Evolutionary conservation across 2,113 vertebrate genomes (phyloP), one percentile per base, ranked within the genome.

Genomic region (Zosterops pallidus): DNA sequence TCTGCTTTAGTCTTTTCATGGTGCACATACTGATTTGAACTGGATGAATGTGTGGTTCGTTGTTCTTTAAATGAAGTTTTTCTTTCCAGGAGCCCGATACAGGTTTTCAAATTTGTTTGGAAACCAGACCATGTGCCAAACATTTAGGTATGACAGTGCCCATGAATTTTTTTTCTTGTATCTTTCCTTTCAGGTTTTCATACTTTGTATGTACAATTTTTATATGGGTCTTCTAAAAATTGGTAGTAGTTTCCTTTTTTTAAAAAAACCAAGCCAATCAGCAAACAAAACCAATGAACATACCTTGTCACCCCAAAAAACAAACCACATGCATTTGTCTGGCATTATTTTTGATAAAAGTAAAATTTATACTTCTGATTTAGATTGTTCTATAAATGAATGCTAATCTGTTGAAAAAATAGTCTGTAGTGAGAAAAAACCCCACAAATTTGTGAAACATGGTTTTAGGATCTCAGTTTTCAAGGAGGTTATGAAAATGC

Each of bases 291-390:
- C 14, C 6, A 31, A 9, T 14, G 6, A 50, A 56, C 10, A 35
- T 2, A 31, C 3, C 3, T 6, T 15, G 6, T 28, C 24, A 55
- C 11, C 21, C 3, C 3, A 3, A 16, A 29, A 35, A 15, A 8
- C 21, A 42, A 83, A 57, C 7, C 17, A 37, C 12, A 24, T 7
- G 9, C 1, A 6, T n/a, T 47, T 41, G 2, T 41, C 39, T 59
- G 41, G 19, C 17, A 31, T 83, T 88, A 46, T 42, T 72, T 78
- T 63, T 19, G 3, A 17, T 55, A n/a, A 72, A 77, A 59, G 25
- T 11, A 82, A 56, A 76, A 44, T 77, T 52, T 76, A 10, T 4
- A 6, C 3, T 14, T 89, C 59, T 72, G 6, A n/a, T 67, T 74
- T 87, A 41, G 29, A 25, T 79, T 86, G n/a, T 14, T 57, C 11